A percentile compares a stretch with the other conserved stretches of the same genome.
phyloP scores from a whole-genome alignment of 2,113 vertebrate species.

The Leptobrachium ailaonicum region DNA sequence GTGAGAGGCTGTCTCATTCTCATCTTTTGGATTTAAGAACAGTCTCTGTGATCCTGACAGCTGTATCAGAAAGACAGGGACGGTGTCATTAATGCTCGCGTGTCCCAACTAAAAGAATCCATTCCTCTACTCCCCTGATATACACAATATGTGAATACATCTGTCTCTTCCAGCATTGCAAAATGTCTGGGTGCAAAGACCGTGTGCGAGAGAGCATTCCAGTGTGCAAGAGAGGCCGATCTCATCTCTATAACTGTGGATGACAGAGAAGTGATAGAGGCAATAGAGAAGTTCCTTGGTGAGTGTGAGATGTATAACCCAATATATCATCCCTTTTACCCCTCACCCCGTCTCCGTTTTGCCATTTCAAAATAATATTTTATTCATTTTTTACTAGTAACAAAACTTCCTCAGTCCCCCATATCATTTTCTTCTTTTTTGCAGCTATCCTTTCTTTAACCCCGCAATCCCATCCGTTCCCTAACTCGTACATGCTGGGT shows the following conservation, averaged over 20 bases:
- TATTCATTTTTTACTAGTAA: not conserved
- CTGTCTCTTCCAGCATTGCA: constrained; percentile 70
- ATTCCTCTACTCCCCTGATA: no score
- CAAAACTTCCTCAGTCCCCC: not conserved
- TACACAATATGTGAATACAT: not conserved
- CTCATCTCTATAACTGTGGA: constrained; percentile 81
- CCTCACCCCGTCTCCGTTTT: not conserved
- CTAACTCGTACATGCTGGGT: no score
- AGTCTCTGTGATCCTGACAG: constrained; percentile 5
- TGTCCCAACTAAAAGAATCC: not conserved
- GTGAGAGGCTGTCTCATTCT: constrained; percentile 9
- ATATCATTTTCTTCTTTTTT: not conserved
- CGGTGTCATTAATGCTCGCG: not conserved
- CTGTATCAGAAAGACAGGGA: constrained; percentile 8
- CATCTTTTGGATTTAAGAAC: constrained; percentile 14
- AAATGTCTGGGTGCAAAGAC: constrained; percentile 79
- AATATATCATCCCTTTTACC: not conserved
- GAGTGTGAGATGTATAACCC: constrained; percentile 51
- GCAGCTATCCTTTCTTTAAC: no score
- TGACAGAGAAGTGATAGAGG: constrained; percentile 78
- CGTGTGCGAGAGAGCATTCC: constrained; percentile 75
- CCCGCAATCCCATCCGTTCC: no score
- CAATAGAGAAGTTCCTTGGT: constrained; percentile 83
- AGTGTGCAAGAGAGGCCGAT: constrained; percentile 67
- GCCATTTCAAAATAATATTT: not conserved